Evolutionary conservation across 1,140 invertebrate species (phyloP).

Genomic region (Lasioglossum baleicum): DNA sequence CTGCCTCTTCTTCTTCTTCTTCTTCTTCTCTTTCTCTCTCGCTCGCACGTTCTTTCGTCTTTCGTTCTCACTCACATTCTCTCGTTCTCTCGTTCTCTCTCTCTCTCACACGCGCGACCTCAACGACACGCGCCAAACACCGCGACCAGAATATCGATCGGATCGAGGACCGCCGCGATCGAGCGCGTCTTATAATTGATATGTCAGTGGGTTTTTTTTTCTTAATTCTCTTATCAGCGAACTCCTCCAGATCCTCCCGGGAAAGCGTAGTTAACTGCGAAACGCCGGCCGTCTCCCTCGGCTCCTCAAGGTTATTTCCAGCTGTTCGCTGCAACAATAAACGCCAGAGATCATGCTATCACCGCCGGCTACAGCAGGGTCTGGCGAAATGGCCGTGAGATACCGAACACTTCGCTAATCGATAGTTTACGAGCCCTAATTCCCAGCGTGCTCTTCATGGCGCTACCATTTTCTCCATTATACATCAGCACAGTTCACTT

Average conservation of each 20-base stretch:
- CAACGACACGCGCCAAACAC: slow-evolving; percentile 22
- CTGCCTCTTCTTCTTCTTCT: slow-evolving; percentile 6
- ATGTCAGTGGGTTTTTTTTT: slow-evolving; percentile 68
- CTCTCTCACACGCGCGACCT: slow-evolving; percentile 6
- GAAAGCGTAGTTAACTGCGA: slow-evolving; percentile 74
- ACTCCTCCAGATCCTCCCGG: slow-evolving; percentile 69
- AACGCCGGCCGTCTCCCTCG: slow-evolving; percentile 42
- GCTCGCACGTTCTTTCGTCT: background rate
- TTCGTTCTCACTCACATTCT: background rate
- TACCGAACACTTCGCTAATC: too few species aligned
- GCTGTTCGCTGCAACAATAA: slow-evolving; percentile 75
- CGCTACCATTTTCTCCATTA: too few species aligned
- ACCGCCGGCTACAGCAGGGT: too few species aligned
- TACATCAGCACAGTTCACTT: too few species aligned
- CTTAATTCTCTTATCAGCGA: slow-evolving; percentile 71
- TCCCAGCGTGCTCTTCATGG: too few species aligned
- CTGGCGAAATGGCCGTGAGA: too few species aligned
- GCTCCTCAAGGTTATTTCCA: slow-evolving; percentile 75
- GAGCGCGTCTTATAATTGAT: slow-evolving; percentile 68
- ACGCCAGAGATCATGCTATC: background rate
- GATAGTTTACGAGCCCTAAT: too few species aligned
- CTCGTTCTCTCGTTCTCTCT: background rate
- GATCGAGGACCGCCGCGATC: slow-evolving; percentile 61
- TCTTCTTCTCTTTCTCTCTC: background rate
- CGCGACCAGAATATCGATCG: background rate